These are phyloP conservation scores for Peromyscus aztecus DNA, from an alignment of 2,797 vertebrate species.

Conservation along the genomic window DNA sequence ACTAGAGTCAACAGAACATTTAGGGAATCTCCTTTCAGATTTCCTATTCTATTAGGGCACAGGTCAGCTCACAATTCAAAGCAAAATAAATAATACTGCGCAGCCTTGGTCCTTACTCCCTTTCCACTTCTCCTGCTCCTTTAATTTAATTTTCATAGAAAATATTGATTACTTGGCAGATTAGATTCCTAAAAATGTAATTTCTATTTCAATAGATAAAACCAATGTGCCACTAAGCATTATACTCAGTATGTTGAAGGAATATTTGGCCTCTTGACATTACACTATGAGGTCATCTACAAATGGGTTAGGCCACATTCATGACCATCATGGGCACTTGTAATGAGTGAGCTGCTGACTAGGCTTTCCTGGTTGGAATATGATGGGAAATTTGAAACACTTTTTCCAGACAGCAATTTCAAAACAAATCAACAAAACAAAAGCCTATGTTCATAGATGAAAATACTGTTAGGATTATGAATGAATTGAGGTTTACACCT, in stretches of 20 bases:
- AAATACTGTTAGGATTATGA: constrained; percentile 29
- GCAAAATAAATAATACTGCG: background rate
- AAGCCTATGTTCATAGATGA: background rate
- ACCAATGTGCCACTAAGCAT: background rate
- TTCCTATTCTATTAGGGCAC: background rate
- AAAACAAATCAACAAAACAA: constrained; percentile 44
- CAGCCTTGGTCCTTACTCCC: background rate
- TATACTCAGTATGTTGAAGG: background rate
- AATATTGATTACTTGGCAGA: background rate
- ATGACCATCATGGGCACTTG: background rate
- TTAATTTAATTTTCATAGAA: background rate
- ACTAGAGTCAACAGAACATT: background rate
- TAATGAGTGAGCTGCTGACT: background rate
- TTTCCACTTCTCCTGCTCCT: background rate
- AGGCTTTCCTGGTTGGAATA: background rate
- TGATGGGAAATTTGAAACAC: background rate
- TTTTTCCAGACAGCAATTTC: background rate
- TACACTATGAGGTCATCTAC: background rate
- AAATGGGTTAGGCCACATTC: background rate
- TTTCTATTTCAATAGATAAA: constrained; percentile 16
- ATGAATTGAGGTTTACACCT: constrained; percentile 21
- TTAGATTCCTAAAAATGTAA: constrained; percentile 22
- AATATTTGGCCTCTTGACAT: background rate
- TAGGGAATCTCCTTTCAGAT: constrained; percentile 43
- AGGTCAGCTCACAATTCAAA: background rate